Percentiles rank a stretch among this genome's conserved stretches.
These are phyloP conservation scores for Carabus problematicus DNA, from an alignment of 2,888 invertebrate species.

Conservation along the genomic window DNA sequence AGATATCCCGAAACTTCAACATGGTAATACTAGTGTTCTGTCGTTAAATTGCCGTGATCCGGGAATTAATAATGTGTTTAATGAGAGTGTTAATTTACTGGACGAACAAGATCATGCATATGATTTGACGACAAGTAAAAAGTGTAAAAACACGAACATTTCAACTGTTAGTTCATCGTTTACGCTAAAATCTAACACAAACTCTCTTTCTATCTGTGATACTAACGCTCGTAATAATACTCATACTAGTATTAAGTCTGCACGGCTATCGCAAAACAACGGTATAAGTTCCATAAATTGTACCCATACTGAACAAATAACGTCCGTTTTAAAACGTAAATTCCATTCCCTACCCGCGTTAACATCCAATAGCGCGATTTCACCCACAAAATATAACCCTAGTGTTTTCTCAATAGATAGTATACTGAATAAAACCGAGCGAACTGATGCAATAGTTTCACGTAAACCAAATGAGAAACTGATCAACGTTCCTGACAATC, in stretches of 20 bases:
- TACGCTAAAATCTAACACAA: no score
- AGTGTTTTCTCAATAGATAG: slow-evolving; percentile 45
- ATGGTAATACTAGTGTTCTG: no score
- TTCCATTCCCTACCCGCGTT: neutral
- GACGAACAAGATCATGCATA: slow-evolving; percentile 41
- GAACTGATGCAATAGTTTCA: no score
- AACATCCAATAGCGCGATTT: neutral
- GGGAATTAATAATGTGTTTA: neutral
- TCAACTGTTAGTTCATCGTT: no score
- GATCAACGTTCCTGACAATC: slow-evolving; percentile 14
- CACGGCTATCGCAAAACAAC: slow-evolving; percentile 24
- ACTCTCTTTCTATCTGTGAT: slow-evolving; percentile 19
- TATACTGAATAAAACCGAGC: slow-evolving; percentile 43
- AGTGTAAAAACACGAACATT: slow-evolving; percentile 33
- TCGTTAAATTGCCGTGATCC: no score
- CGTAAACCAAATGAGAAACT: slow-evolving; percentile 15
- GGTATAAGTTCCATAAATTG: slow-evolving; percentile 36
- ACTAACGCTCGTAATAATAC: slow-evolving; percentile 12
- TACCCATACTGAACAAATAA: slow-evolving; percentile 12
- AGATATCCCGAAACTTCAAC: no score
- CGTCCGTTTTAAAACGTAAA: slow-evolving; percentile 28
- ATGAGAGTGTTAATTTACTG: slow-evolving; percentile 36
- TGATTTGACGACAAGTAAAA: slow-evolving; percentile 43
- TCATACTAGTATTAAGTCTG: slow-evolving; percentile 18
- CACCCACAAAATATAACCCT: slow-evolving; percentile 10